These are phyloP conservation scores for Drosophila fuyamai DNA, from an alignment of 1,140 invertebrate genomes.

Conservation along the genomic window DNA sequence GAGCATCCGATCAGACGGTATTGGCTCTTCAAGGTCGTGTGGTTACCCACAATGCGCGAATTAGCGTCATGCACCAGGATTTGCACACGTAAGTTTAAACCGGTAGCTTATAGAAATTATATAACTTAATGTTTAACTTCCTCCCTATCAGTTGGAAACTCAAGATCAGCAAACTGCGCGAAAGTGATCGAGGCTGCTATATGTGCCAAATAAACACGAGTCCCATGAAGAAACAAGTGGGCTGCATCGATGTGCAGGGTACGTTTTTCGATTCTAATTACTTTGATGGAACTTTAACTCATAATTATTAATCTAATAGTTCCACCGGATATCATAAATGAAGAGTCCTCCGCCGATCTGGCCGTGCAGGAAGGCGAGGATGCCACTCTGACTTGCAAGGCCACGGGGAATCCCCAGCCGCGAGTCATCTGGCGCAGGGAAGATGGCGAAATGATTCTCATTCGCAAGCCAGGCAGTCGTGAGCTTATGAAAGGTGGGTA, in stretches of 20 bases:
- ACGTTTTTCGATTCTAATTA: background rate
- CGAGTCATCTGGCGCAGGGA: slow-evolving; percentile 90
- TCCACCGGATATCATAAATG: slow-evolving; percentile 91
- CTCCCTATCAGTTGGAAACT: slow-evolving; percentile 88
- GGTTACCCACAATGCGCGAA: slow-evolving; percentile 94
- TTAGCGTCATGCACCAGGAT: slow-evolving; percentile 92
- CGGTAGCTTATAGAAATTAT: rapidly evolving
- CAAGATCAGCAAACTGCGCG: slow-evolving; percentile 90
- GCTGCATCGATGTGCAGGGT: slow-evolving; percentile 95
- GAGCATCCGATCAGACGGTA: slow-evolving; percentile 95
- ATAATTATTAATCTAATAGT: slow-evolving; percentile 86
- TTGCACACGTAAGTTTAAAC: slow-evolving; percentile 85
- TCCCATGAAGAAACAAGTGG: slow-evolving; percentile 94
- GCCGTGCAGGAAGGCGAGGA: slow-evolving; percentile 92
- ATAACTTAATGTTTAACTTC: background rate
- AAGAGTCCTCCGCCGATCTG: slow-evolving; percentile 91
- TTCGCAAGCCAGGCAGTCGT: slow-evolving; percentile 87
- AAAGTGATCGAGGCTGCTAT: slow-evolving; percentile 91
- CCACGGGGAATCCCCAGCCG: slow-evolving; percentile 90
- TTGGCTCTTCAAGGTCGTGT: slow-evolving; percentile 93
- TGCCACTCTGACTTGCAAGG: slow-evolving; percentile 91
- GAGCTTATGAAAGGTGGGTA: slow-evolving; percentile 88
- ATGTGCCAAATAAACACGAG: slow-evolving; percentile 96
- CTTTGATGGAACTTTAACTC: background rate
- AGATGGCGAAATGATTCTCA: slow-evolving; percentile 89